Evolutionary conservation across 1,140 invertebrate genomes (phyloP), one percentile per base, ranked within the genome.

Genomic region (Eueides isabella): DNA sequence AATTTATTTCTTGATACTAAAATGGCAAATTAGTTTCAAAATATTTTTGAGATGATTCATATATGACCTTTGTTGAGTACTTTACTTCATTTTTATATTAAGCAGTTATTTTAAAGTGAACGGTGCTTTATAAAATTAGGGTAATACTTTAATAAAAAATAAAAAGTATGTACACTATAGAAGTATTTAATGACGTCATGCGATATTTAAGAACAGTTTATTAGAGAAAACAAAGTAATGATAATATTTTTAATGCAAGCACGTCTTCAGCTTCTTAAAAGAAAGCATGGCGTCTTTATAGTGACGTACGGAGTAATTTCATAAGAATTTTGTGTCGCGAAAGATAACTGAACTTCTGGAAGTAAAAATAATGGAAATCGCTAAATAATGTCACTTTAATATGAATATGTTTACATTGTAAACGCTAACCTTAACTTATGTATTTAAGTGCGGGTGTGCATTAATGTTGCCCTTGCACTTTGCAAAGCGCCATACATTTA

Each of bases 391-490:
- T 23, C 23, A 23, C 7, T 74, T 80, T 77, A 80, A 55, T 71
- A 63, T 64, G 30, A 67, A 71, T 71, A 62, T 31, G 62, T 70
- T 48, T 72, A 76, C 74, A 61, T 61, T 67, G 62, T 44, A 73
- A 26, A 28, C 82, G 81, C n/a, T n/a, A n/a, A 85, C 86, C 87
- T 87, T 80, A 82, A 77, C 48, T 23, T 26, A 26, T 68, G 28
- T 75, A 71, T 72, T 77, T 82, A 81, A 80, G 80, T 77, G 82
- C 72, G 63, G 74, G 75, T 81, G 66, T 81, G 77, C 84, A 87
- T 86, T 87, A 85, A 84, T 71, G 66, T 83, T 79, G 83, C 78
- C 85, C 87, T 90, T 88, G 87, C 84, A 81, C 85, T 87, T 88
- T 88, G 71, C 69, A 55, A 66, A 69, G 73, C 74, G 64, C 76